These are phyloP conservation scores for Fragum sueziense DNA, from an alignment of 2,888 invertebrate genomes.

Conservation along the genomic window DNA sequence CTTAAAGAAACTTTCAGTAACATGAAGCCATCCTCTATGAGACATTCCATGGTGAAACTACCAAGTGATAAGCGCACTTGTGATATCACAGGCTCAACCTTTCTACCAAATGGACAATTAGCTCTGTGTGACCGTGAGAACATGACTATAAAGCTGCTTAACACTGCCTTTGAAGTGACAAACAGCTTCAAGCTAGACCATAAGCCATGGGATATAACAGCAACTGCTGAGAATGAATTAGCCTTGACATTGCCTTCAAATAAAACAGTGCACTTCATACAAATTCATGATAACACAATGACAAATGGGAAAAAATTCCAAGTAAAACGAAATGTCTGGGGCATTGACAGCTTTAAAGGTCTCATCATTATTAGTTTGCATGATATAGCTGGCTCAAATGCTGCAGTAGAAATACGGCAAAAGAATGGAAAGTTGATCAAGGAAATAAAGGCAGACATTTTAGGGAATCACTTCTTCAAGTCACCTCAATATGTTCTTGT, in stretches of 20 bases:
- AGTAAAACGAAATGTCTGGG: conserved; percentile 13
- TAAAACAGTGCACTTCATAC: neutral
- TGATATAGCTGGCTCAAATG: neutral
- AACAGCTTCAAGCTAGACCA: neutral
- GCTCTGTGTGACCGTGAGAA: conserved; percentile 9
- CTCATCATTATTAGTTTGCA: neutral
- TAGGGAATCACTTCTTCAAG: conserved; percentile 2
- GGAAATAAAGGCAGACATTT: neutral
- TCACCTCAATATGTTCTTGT: conserved; percentile 10
- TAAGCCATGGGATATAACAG: conserved; percentile 21
- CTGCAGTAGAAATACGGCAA: conserved; percentile 4
- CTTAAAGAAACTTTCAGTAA: neutral
- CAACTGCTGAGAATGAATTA: neutral
- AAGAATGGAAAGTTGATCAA: neutral
- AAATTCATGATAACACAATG: neutral
- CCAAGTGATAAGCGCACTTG: conserved; percentile 5
- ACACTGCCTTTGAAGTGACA: neutral
- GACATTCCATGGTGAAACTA: neutral
- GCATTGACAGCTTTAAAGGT: conserved; percentile 1
- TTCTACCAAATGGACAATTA: conserved; percentile 10
- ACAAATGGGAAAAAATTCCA: neutral
- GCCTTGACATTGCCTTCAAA: neutral
- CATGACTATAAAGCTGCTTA: conserved; percentile 3
- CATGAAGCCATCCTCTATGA: neutral
- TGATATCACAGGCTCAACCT: conserved; percentile 23